Base-by-base conservation (phyloP, 1,140 invertebrate genomes). In the Condylostylus longicornis region DNA sequence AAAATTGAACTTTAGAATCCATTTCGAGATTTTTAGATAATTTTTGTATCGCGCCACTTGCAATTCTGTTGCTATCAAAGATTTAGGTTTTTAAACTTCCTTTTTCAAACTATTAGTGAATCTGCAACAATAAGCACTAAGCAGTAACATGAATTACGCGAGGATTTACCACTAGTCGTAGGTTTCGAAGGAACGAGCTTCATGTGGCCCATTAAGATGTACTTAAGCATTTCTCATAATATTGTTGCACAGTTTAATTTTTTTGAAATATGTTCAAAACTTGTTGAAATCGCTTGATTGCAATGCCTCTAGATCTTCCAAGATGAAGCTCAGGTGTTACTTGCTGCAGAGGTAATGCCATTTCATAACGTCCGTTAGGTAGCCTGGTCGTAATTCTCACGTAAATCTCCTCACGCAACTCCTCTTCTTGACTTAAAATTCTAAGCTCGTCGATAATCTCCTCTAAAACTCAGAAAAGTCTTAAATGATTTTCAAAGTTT, bases 151-250 rank as follows among this genome's bases (percentile, higher is more conserved):
- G n/a, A n/a, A n/a, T 64, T 50, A 48, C 64, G 65, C 9, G 63
- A 37, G 18, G 53, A 62, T 14, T 45, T 19, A n/a, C 57, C 57
- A 13, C 35, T 40, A 4, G 41, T 37, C 2, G 53, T 53, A 32
- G 46, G 49, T 7, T 37, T 32, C 5, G 60, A 63, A 7, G 43
- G 53, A 42, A 62, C 55, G 35, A 61, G 63, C n/a, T n/a, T n/a
- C n/a, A n/a, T n/a, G n/a, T n/a, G n/a, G n/a, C n/a, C n/a, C n/a
- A n/a, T n/a, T n/a, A n/a, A n/a, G n/a, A n/a, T n/a, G n/a, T n/a
- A n/a, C n/a, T n/a, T n/a, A n/a, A n/a, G n/a, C n/a, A n/a, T n/a
- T n/a, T n/a, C n/a, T n/a, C n/a, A n/a, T n/a, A n/a, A n/a, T n/a
- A n/a, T n/a, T n/a, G n/a, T n/a, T n/a, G n/a, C n/a, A n/a, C n/a